These are phyloP conservation scores for Solenopsis fugax DNA, from an alignment of 1,140 invertebrate species.

Conservation along the genomic window DNA sequence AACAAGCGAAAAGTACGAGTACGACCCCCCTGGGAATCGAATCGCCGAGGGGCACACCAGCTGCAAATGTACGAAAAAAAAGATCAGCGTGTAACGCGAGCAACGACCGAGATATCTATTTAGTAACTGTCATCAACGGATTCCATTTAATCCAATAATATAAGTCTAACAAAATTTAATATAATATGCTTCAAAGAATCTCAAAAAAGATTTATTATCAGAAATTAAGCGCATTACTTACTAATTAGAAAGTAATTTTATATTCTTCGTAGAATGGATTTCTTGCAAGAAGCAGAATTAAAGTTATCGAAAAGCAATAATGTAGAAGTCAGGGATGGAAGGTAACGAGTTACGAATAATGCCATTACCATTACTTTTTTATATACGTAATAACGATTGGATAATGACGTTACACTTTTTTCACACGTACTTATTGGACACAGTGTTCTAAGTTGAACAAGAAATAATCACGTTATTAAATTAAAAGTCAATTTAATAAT, in stretches of 20 bases:
- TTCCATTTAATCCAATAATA: constrained; percentile 20
- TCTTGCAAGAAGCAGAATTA: background rate
- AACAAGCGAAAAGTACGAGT: constrained; percentile 55
- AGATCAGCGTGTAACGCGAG: background rate
- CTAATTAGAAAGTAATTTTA: background rate
- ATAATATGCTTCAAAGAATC: background rate
- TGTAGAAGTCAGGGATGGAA: too few relatives aligned
- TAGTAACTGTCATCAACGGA: constrained; percentile 6
- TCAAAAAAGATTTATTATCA: background rate
- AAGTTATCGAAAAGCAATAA: background rate
- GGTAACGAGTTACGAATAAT: too few relatives aligned
- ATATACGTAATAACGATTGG: too few relatives aligned
- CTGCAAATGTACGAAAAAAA: constrained; percentile 50
- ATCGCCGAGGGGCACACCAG: constrained; percentile 21
- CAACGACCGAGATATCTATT: constrained; percentile 30
- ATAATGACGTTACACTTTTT: too few relatives aligned
- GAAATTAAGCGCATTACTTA: background rate
- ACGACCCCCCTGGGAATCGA: constrained; percentile 38
- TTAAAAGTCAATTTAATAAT: too few relatives aligned
- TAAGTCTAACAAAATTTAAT: background rate
- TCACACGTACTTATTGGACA: too few relatives aligned
- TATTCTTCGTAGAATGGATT: background rate
- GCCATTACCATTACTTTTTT: too few relatives aligned
- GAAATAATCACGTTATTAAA: too few relatives aligned
- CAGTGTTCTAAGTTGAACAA: too few relatives aligned